These are phyloP conservation scores for Saguinus midas DNA, from an alignment of 2,113 vertebrate genomes.

Conservation along the genomic window DNA sequence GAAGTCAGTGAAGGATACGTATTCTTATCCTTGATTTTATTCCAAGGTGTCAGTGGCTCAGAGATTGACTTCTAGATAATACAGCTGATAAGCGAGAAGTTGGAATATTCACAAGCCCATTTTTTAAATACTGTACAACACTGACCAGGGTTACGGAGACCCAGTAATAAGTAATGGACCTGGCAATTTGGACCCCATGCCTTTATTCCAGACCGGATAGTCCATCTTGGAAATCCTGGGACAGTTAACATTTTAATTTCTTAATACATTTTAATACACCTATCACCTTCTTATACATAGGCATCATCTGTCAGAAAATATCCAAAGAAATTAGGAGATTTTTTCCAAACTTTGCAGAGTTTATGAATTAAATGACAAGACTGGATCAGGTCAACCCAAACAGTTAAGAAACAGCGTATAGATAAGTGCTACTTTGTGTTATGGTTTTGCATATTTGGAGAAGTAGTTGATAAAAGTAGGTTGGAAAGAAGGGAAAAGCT, in stretches of 20 bases:
- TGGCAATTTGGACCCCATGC: neutral
- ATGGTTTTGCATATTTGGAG: neutral
- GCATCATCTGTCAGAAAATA: neutral
- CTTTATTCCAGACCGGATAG: neutral
- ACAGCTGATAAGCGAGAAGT: neutral
- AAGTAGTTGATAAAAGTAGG: neutral
- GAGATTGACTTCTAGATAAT: neutral
- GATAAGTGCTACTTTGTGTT: neutral
- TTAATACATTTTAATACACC: neutral
- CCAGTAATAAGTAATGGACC: neutral
- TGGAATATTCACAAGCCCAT: neutral
- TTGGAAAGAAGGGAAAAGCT: neutral
- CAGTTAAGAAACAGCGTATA: neutral
- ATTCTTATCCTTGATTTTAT: neutral
- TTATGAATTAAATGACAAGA: conserved; percentile 15
- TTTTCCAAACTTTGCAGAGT: neutral
- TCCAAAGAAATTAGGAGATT: neutral
- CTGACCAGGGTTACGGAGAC: neutral
- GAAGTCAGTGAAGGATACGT: neutral
- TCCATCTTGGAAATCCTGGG: neutral
- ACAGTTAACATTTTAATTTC: neutral
- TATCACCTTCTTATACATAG: neutral
- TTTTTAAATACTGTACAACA: neutral
- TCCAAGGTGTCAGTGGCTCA: neutral
- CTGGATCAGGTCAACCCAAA: neutral